These are phyloP conservation scores for Myrmophylax atrothorax DNA, from an alignment of 2,113 vertebrate species.

Conservation along the genomic window DNA sequence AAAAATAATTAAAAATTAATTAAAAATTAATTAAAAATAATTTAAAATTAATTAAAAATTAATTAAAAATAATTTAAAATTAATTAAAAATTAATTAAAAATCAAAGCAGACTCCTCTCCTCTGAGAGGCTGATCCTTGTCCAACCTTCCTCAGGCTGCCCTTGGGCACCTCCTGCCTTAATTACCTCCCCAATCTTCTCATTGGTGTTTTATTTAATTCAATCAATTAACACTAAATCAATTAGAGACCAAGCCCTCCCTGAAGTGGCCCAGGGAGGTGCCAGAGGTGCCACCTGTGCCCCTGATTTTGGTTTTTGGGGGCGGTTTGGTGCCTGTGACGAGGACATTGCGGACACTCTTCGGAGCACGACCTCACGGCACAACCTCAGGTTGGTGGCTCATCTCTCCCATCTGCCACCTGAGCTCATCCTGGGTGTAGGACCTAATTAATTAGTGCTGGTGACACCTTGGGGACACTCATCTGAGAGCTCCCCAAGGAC, in stretches of 20 bases:
- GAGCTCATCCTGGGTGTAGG: slow-evolving; percentile 34
- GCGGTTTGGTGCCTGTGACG: neutral
- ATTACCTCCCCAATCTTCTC: neutral
- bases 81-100: neutral
- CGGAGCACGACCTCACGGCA: neutral
- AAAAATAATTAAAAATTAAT: too few species aligned
- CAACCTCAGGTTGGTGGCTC: neutral
- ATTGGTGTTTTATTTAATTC: neutral
- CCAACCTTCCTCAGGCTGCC: neutral
- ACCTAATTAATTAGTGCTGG: slow-evolving; percentile 41
- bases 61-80: too few species aligned
- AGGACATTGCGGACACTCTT: neutral
- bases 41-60: too few species aligned
- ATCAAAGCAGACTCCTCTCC: neutral
- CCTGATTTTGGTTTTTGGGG: neutral
- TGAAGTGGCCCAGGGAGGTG: neutral
- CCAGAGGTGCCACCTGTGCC: neutral
- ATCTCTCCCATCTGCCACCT: neutral
- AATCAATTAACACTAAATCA: neutral
- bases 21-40: too few species aligned
- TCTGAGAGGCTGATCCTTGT: neutral
- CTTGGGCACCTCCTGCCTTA: neutral
- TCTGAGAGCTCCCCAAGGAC: neutral
- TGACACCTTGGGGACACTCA: slow-evolving; percentile 3
- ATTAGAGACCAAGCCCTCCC: neutral